Conservation (phyloP, 2,888 invertebrate species). For the Nasonia oneida region DNA sequence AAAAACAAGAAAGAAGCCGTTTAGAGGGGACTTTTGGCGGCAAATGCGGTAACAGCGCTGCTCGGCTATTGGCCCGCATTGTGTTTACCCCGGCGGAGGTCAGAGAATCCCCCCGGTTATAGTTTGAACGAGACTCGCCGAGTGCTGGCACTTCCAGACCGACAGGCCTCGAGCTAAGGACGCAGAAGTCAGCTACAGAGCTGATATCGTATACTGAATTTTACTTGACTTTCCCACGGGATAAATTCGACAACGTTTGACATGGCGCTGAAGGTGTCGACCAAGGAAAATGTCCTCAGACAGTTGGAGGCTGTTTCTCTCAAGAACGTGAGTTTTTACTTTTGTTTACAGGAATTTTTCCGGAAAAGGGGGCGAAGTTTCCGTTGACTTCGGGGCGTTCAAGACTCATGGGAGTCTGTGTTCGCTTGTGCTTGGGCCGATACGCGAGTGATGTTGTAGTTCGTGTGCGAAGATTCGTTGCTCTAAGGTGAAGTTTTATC, state of each 20-base stretch:
- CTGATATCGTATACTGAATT: neutral
- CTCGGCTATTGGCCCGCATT: neutral
- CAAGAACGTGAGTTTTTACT: slow-evolving; percentile 70
- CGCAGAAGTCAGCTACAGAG: neutral
- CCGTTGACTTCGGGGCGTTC: too few relatives aligned
- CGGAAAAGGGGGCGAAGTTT: too few relatives aligned
- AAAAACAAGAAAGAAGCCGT: neutral
- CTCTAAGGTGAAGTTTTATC: too few relatives aligned
- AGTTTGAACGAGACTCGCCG: neutral
- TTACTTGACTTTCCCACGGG: slow-evolving; percentile 20
- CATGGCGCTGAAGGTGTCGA: slow-evolving; percentile 72
- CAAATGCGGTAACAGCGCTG: neutral
- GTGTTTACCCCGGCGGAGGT: slow-evolving; percentile 4
- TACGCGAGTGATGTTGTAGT: too few relatives aligned
- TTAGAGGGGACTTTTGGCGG: slow-evolving; percentile 4
- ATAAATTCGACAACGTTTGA: neutral
- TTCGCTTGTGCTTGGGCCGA: too few relatives aligned
- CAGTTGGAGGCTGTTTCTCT: slow-evolving; percentile 71
- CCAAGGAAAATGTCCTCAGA: slow-evolving; percentile 74
- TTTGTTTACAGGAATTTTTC: neutral
- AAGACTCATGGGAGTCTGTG: too few relatives aligned
- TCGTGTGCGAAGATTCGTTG: too few relatives aligned
- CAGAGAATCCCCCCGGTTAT: neutral
- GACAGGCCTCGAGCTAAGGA: neutral
- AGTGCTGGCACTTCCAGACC: neutral